Evolutionary conservation across 2,888 invertebrate genomes (phyloP).

Genomic region (Chymomyza amoena): DNA sequence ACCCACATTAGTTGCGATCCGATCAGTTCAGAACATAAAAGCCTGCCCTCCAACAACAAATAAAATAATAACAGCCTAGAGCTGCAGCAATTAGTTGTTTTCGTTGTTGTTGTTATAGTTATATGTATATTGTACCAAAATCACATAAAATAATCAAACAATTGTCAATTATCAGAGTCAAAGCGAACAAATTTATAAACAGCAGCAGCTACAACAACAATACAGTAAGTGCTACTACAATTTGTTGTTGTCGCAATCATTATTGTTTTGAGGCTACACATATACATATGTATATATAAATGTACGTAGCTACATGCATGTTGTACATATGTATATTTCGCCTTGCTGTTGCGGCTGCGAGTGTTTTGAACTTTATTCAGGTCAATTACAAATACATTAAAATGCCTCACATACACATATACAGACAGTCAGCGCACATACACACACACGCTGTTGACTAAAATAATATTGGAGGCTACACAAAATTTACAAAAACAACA

Average conservation of each 20-base stretch:
- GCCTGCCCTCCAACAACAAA: constrained; percentile 4
- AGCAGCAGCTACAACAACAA: constrained; percentile 16
- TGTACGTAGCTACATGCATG: constrained; percentile 41
- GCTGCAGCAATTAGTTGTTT: constrained; percentile 34
- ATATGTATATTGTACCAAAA: constrained; percentile 31
- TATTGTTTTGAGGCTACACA: constrained; percentile 9
- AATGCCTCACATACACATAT: constrained; percentile 54
- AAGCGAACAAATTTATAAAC: constrained; percentile 23
- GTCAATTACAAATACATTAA: constrained; percentile 78
- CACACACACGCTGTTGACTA: constrained; percentile 63
- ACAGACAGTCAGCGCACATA: neutral
- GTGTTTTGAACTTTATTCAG: constrained; percentile 79
- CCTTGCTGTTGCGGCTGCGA: constrained; percentile 54
- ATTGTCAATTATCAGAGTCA: constrained; percentile 68
- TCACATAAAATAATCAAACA: constrained; percentile 59
- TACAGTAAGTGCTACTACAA: constrained; percentile 14
- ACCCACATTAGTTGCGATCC: neutral
- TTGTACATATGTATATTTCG: constrained; percentile 67
- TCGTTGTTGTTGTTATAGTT: constrained; percentile 15
- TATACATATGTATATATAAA: neutral
- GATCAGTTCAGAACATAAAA: too few species aligned
- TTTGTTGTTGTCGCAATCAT: neutral
- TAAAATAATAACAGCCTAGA: constrained; percentile 5
- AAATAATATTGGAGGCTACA: constrained; percentile 73
- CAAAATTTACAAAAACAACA: constrained; percentile 39